These are phyloP conservation scores for Parambassis ranga DNA, from an alignment of 2,797 vertebrate genomes.

Conservation along the genomic window DNA sequence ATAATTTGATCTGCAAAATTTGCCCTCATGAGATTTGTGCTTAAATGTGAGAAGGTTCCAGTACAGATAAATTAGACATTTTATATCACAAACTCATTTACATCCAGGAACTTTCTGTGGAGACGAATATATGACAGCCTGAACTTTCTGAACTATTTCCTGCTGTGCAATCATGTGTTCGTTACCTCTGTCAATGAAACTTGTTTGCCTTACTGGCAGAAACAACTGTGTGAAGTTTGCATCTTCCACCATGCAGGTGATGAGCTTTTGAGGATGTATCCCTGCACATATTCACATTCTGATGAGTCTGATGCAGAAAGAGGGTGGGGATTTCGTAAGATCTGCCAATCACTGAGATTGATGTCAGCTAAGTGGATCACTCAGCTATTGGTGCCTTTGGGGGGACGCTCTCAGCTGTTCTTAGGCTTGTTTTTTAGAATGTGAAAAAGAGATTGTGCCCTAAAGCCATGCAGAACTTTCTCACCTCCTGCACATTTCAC, in stretches of 20 bases:
- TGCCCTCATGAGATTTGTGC: neutral
- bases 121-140: slow-evolving; percentile 13
- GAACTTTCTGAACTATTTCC: slow-evolving; percentile 38
- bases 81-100: slow-evolving; percentile 11
- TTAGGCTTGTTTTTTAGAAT: slow-evolving; percentile 36
- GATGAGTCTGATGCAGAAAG: slow-evolving; percentile 41
- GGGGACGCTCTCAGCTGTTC: slow-evolving; percentile 19
- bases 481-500: neutral
- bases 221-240: slow-evolving; percentile 18
- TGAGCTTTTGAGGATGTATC: slow-evolving; percentile 52
- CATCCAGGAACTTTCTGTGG: slow-evolving; percentile 14
- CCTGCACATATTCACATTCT: slow-evolving; percentile 62
- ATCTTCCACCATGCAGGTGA: slow-evolving; percentile 37
- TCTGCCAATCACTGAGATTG: slow-evolving; percentile 57
- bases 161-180: slow-evolving; percentile 16
- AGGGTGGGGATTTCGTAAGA: slow-evolving; percentile 37
- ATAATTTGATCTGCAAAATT: neutral
- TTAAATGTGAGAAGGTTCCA: neutral
- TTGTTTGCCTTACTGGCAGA: slow-evolving; percentile 30
- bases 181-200: slow-evolving; percentile 30
- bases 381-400: slow-evolving; percentile 32
- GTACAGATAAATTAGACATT: neutral
- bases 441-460: slow-evolving; percentile 47
- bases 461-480: slow-evolving; percentile 19
- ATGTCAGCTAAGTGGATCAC: slow-evolving; percentile 36